These are phyloP conservation scores for Julus scanicus DNA, from an alignment of 2,888 invertebrate genomes.

Conservation along the genomic window DNA sequence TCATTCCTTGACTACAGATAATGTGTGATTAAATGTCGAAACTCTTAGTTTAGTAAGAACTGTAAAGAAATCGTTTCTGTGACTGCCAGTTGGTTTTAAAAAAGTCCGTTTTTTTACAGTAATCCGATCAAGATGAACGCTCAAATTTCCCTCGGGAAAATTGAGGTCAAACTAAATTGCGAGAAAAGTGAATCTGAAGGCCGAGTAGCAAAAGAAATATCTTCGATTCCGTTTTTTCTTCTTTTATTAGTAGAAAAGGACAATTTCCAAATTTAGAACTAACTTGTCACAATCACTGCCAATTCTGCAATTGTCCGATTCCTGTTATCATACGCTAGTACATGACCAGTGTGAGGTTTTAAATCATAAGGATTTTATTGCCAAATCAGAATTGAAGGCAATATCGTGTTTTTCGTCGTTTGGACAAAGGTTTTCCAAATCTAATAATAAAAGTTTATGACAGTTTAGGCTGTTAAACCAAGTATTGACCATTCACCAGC, in stretches of 20 bases:
- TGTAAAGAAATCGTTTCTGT: too few species aligned
- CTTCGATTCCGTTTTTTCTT: too few species aligned
- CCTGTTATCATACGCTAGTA: background rate
- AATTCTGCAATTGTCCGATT: background rate
- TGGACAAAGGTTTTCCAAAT: background rate
- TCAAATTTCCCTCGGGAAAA: slow-evolving; percentile 36
- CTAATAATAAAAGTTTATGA: background rate
- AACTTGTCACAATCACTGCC: slow-evolving; percentile 20
- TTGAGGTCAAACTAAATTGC: background rate
- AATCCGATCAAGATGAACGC: background rate
- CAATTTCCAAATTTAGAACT: background rate
- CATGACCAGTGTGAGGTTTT: background rate
- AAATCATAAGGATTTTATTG: slow-evolving; percentile 11
- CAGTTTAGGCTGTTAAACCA: background rate
- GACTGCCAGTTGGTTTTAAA: background rate
- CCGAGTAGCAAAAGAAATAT: background rate
- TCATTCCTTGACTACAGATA: background rate
- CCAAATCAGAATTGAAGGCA: background rate
- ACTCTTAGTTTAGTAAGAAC: background rate
- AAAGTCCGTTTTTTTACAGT: background rate
- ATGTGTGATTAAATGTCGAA: background rate
- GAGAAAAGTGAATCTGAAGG: background rate
- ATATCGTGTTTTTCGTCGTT: background rate
- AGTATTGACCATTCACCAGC: background rate
- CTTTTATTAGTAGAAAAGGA: background rate